Conservation (phyloP, 2,888 invertebrate genomes). For the Scaptomyza flava region DNA sequence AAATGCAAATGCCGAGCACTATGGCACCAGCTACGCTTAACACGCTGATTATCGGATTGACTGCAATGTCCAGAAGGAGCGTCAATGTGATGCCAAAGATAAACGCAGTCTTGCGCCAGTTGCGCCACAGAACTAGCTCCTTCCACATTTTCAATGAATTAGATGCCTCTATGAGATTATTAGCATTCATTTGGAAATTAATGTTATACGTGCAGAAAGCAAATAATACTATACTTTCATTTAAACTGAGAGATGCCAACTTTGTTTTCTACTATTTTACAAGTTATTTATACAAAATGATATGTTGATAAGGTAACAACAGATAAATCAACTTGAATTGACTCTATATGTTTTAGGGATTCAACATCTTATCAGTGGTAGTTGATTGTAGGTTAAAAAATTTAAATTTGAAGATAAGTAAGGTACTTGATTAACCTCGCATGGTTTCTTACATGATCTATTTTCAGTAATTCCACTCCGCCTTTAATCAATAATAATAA, state of each 20-base stretch:
- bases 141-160: not conserved
- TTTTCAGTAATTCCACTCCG: no score
- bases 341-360: no score
- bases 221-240: not conserved
- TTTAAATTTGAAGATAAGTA: no score
- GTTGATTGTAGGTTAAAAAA: no score
- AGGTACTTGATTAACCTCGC: no score
- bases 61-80: conserved; percentile 43
- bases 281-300: not conserved
- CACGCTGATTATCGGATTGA: conserved; percentile 51
- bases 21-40: conserved; percentile 40
- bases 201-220: not conserved
- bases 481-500: no score
- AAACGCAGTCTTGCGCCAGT: conserved; percentile 47
- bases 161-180: not conserved
- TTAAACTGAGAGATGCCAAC: conserved; percentile 16
- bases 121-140: conserved; percentile 45
- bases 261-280: not conserved
- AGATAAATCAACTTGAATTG: no score
- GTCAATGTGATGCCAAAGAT: conserved; percentile 36
- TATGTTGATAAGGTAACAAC: no score
- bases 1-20: conserved; percentile 23
- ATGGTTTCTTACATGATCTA: no score
- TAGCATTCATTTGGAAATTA: conserved; percentile 23
- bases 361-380: no score